These are phyloP conservation scores for Pandion haliaetus DNA, from an alignment of 2,113 vertebrate species.

Conservation along the genomic window DNA sequence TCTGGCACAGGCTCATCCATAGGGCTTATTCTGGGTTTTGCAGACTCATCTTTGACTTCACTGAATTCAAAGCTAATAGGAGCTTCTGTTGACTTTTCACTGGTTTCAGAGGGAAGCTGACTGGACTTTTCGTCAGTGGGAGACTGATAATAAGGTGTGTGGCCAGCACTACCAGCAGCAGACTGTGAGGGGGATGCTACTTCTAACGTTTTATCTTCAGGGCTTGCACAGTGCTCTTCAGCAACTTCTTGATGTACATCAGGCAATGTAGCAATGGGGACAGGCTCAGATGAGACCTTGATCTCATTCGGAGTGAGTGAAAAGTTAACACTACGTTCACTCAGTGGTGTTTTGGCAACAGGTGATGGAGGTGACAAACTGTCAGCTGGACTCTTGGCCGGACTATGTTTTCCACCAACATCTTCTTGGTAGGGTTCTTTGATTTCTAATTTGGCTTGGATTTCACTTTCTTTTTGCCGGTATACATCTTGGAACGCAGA, in stretches of 20 bases:
- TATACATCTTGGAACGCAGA: constrained; percentile 73
- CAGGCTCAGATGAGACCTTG: constrained; percentile 80
- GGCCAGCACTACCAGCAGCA: constrained; percentile 86
- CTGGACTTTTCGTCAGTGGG: constrained; percentile 89
- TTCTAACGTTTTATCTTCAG: constrained; percentile 92
- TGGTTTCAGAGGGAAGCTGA: constrained; percentile 73
- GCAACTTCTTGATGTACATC: constrained; percentile 62
- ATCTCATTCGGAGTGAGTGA: constrained; percentile 82
- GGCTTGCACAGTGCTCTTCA: constrained; percentile 80
- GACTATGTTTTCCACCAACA: constrained; percentile 62
- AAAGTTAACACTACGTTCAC: constrained; percentile 86
- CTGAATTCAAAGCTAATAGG: constrained; percentile 79
- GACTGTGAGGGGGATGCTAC: constrained; percentile 90
- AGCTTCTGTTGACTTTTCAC: constrained; percentile 57
- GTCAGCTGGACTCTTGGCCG: constrained; percentile 64
- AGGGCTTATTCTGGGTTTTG: constrained; percentile 81
- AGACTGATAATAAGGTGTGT: constrained; percentile 97
- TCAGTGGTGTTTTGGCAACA: constrained; percentile 85
- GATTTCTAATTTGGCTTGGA: constrained; percentile 53
- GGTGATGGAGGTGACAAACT: constrained; percentile 78
- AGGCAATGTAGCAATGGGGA: constrained; percentile 60
- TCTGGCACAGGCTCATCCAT: constrained; percentile 85
- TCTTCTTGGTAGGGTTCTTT: constrained; percentile 49
- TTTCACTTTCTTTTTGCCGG: constrained; percentile 45
- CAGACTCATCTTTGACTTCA: constrained; percentile 84